phyloP scores from a whole-genome alignment of 2,113 vertebrate genomes.

The Caracal caracal region DNA sequence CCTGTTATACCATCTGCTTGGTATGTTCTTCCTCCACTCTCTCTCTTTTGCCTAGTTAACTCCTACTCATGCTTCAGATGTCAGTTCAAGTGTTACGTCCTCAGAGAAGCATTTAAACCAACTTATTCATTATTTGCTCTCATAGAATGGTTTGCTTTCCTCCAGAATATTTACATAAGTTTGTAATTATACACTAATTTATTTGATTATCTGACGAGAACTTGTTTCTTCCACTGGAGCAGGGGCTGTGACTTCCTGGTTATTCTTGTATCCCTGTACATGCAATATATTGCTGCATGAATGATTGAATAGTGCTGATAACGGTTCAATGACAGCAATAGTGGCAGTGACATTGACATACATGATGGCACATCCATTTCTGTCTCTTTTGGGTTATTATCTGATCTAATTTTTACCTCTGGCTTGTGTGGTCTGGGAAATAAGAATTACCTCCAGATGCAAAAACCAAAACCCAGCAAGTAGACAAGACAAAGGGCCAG shows the following conservation, averaged over 20 bases:
- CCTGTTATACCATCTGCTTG: constrained; percentile 57
- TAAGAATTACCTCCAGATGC: neutral
- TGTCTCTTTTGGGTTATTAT: neutral
- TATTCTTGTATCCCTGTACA: neutral
- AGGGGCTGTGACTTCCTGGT: neutral
- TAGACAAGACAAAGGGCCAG: neutral
- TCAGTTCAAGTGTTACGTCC: constrained; percentile 68
- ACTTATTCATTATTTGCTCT: constrained; percentile 52
- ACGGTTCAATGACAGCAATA: neutral
- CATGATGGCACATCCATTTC: neutral
- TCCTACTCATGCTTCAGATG: constrained; percentile 61
- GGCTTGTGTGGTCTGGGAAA: neutral
- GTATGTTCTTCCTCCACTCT: neutral
- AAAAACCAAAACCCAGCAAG: neutral
- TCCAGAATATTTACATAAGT: constrained; percentile 55
- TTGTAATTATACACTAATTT: constrained; percentile 55
- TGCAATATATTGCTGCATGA: neutral
- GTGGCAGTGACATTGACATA: too few relatives aligned
- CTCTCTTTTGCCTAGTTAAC: constrained; percentile 50
- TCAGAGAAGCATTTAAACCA: constrained; percentile 50
- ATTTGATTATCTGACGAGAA: constrained; percentile 54
- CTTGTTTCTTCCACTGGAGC: constrained; percentile 48
- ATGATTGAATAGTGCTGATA: neutral
- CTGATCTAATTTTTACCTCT: constrained; percentile 6
- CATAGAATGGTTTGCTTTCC: constrained; percentile 18